phyloP scores from a whole-genome alignment of 2,797 vertebrate genomes.

The Coluber constrictor region DNA sequence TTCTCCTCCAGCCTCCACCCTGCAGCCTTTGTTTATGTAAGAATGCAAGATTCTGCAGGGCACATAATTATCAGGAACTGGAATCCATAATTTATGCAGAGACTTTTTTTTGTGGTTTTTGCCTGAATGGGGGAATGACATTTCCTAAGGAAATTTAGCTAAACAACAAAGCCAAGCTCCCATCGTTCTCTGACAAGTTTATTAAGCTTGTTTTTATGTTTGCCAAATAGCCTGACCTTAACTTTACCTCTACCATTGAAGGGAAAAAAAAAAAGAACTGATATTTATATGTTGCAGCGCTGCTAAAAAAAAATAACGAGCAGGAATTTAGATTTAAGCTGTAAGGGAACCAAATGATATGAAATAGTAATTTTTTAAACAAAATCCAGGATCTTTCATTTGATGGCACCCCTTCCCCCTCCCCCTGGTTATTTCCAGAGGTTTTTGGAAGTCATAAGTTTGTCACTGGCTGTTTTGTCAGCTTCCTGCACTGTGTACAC shows the following conservation, averaged over 20 bases:
- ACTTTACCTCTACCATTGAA: slow-evolving; percentile 9
- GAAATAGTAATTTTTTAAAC: background rate
- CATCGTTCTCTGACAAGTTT: slow-evolving; percentile 34
- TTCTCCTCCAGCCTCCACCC: slow-evolving; percentile 4
- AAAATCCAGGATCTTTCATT: background rate
- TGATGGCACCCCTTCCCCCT: background rate
- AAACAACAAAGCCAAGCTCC: slow-evolving; percentile 17
- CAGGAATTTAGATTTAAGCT: background rate
- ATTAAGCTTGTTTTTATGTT: slow-evolving; percentile 27
- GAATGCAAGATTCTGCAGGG: slow-evolving; percentile 25
- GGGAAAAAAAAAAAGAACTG: background rate
- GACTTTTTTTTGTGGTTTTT: background rate
- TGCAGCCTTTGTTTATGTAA: background rate
- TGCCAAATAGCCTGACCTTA: slow-evolving; percentile 38
- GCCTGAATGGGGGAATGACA: slow-evolving; percentile 35
- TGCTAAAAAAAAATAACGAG: background rate
- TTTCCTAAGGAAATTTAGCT: slow-evolving; percentile 42
- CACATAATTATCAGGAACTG: slow-evolving; percentile 23
- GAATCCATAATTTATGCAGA: slow-evolving; percentile 41
- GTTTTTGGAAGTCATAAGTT: background rate
- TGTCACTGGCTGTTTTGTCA: background rate
- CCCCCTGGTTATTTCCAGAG: background rate
- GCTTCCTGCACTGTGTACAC: no score
- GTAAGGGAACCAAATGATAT: background rate
- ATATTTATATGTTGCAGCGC: background rate